A percentile compares a stretch with the other conserved stretches of the same genome.
Evolutionary conservation across 1,140 invertebrate genomes (phyloP).

Genomic region (Leptinotarsa texana): DNA sequence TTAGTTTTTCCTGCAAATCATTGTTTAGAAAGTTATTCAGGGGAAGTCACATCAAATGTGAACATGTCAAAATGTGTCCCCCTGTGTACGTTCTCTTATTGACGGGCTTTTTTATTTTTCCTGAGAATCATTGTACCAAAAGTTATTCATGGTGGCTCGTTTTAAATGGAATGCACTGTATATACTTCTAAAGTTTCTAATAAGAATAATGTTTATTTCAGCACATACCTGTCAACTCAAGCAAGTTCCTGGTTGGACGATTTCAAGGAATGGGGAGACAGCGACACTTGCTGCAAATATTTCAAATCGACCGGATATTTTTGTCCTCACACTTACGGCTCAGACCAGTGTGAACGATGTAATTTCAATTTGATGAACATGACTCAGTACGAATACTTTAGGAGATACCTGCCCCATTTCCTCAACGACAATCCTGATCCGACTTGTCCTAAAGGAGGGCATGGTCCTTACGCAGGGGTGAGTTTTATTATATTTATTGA

Average conservation of each 20-base stretch:
- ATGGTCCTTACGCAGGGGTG: slow-evolving; percentile 69
- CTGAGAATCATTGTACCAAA: no score
- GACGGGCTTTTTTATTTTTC: no score
- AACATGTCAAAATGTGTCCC: no score
- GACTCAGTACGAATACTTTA: slow-evolving; percentile 64
- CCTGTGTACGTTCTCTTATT: no score
- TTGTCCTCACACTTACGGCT: slow-evolving; percentile 62
- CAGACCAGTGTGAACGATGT: slow-evolving; percentile 46
- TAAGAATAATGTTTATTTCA: slow-evolving; percentile 46
- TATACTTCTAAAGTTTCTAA: no score
- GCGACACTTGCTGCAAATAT: slow-evolving; percentile 66
- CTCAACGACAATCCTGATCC: slow-evolving; percentile 78
- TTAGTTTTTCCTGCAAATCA: no score
- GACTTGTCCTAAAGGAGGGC: slow-evolving; percentile 78
- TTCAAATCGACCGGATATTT: slow-evolving; percentile 64
- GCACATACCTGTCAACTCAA: slow-evolving; percentile 74
- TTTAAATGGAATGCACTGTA: no score
- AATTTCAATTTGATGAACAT: slow-evolving; percentile 31
- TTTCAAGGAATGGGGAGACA: slow-evolving; percentile 80
- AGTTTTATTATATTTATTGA: slow-evolving; percentile 29
- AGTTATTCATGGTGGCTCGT: no score
- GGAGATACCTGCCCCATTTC: slow-evolving; percentile 77
- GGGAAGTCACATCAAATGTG: no score
- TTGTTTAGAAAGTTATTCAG: no score
- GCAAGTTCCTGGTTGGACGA: slow-evolving; percentile 92